A percentile compares a stretch with the other conserved stretches of the same genome.
Evolutionary conservation across 2,888 invertebrate genomes (phyloP).

Genomic region (Agonopterix subpropinquella): DNA sequence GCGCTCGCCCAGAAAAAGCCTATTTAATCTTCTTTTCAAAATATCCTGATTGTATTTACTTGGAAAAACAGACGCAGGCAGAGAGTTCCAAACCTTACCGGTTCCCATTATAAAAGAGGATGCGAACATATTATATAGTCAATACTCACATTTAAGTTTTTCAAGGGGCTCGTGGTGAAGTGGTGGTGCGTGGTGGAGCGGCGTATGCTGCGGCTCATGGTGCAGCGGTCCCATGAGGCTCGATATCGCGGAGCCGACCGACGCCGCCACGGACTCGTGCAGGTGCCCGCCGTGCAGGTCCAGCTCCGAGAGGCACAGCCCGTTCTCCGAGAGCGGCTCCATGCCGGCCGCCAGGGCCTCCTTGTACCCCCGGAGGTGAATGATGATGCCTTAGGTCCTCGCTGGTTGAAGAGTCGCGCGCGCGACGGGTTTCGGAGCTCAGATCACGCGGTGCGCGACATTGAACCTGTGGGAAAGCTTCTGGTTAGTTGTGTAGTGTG

Average conservation of each 20-base stretch:
- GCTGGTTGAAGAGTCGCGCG: conserved; percentile 25
- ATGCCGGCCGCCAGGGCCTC: conserved; percentile 79
- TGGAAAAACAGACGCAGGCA: too few species aligned
- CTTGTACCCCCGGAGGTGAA: conserved; percentile 75
- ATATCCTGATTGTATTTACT: too few species aligned
- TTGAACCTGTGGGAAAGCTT: too few species aligned
- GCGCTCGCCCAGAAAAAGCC: too few species aligned
- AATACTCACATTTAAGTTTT: conserved; percentile 85
- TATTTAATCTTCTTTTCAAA: too few species aligned
- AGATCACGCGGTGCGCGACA: background rate
- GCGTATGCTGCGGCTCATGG: conserved; percentile 75
- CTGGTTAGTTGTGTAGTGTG: too few species aligned
- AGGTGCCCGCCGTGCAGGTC: conserved; percentile 72
- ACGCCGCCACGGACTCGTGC: conserved; percentile 69
- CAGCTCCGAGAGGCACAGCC: conserved; percentile 84
- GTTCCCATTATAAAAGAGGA: too few species aligned
- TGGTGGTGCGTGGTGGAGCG: conserved; percentile 75
- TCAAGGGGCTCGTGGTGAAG: conserved; percentile 83
- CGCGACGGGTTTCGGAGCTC: conserved; percentile 15
- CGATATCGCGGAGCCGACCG: conserved; percentile 71
- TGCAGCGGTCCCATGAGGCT: conserved; percentile 73
- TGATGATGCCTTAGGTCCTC: conserved; percentile 50
- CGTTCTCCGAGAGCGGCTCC: conserved; percentile 81
- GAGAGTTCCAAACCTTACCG: too few species aligned
- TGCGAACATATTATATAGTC: too few species aligned